Evolutionary conservation across 1,140 invertebrate species (phyloP).

Genomic region (Glossosoma conforme): DNA sequence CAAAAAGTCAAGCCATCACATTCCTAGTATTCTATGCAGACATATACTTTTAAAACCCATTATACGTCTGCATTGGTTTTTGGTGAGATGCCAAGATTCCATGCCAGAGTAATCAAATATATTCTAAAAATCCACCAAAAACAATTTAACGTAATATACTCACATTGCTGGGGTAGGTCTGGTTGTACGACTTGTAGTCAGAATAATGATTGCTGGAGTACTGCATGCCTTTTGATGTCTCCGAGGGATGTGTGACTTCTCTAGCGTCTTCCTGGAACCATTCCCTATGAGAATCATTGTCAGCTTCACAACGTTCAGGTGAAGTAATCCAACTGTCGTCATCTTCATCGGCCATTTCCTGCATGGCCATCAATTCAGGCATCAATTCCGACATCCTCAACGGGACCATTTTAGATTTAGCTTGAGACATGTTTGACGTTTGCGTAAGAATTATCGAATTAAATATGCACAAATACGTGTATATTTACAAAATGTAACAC

Average conservation of each 20-base stretch:
- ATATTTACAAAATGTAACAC: too few species aligned
- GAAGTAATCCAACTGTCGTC: constrained; percentile 35
- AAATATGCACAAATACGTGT: too few species aligned
- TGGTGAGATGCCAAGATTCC: too few species aligned
- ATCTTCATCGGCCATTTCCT: constrained; percentile 35
- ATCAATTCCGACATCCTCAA: constrained; percentile 45
- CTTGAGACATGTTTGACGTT: too few species aligned
- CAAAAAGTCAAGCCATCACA: too few species aligned
- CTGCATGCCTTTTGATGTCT: too few species aligned
- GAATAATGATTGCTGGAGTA: constrained; percentile 39
- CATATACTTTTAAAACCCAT: too few species aligned
- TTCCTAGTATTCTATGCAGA: too few species aligned
- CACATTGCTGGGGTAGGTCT: constrained; percentile 34
- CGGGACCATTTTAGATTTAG: constrained; percentile 46
- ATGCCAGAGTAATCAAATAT: too few species aligned
- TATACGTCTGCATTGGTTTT: too few species aligned
- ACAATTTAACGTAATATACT: constrained; percentile 28
- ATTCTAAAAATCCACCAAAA: too few species aligned
- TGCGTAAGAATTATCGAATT: too few species aligned
- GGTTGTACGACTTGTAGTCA: constrained; percentile 31
- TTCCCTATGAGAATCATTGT: constrained; percentile 33
- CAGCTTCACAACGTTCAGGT: constrained; percentile 36
- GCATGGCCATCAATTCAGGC: constrained; percentile 40
- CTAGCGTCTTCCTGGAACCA: constrained; percentile 33
- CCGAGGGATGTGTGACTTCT: constrained; percentile 31